These are phyloP conservation scores for Synergus japonicus DNA, from an alignment of 2,888 invertebrate species.

Conservation along the genomic window DNA sequence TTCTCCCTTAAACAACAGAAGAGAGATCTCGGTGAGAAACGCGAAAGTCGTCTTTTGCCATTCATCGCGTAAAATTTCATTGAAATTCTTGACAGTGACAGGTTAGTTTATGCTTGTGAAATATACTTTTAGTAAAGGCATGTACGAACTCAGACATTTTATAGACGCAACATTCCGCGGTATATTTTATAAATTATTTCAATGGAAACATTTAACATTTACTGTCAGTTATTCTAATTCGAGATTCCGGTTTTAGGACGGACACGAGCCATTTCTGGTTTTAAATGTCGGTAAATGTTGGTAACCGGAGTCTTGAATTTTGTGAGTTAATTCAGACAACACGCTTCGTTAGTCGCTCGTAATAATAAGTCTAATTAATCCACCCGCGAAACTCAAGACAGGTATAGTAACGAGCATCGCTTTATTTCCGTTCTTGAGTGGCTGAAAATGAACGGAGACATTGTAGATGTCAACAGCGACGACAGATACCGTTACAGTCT, in stretches of 20 bases:
- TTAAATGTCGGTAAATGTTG: slow-evolving; percentile 29
- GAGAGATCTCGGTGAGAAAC: slow-evolving; percentile 10
- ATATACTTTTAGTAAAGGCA: slow-evolving; percentile 13
- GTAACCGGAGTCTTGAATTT: slow-evolving; percentile 21
- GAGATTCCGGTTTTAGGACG: not conserved
- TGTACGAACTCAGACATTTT: not conserved
- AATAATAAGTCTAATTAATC: slow-evolving; percentile 20
- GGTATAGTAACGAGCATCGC: slow-evolving; percentile 11
- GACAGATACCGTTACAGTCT: slow-evolving; percentile 7
- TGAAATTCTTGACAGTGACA: slow-evolving; percentile 36
- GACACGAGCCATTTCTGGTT: slow-evolving; percentile 6
- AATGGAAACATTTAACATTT: not conserved
- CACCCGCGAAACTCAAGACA: slow-evolving; percentile 5
- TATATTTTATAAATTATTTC: slow-evolving; percentile 15
- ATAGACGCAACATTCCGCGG: not conserved
- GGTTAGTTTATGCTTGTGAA: slow-evolving; percentile 24
- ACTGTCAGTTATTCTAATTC: slow-evolving; percentile 12
- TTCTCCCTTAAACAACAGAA: not conserved
- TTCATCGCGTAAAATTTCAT: slow-evolving; percentile 38
- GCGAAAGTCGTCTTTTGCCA: slow-evolving; percentile 30
- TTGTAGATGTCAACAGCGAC: slow-evolving; percentile 29
- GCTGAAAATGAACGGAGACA: not conserved
- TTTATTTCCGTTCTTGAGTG: slow-evolving; percentile 15
- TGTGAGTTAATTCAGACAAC: not conserved
- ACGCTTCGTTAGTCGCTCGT: not conserved